Evolutionary conservation across 2,113 vertebrate genomes (phyloP).

Genomic region (Ploceus nigricollis): DNA sequence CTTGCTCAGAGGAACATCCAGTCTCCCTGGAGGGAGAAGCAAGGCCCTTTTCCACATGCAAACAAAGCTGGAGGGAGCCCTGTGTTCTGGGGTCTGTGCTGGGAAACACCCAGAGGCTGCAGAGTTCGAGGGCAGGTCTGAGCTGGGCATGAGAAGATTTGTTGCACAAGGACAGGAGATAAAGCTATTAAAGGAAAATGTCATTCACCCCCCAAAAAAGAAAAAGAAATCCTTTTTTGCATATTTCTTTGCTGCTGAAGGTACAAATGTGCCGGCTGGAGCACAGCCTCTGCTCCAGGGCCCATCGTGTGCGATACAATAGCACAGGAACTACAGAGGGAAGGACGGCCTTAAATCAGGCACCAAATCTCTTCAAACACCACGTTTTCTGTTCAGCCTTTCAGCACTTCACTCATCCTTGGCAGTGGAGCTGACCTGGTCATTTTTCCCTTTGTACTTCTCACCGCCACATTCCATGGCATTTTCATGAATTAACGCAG

Average conservation of each 20-base stretch:
- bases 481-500: conserved; percentile 57
- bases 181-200: neutral
- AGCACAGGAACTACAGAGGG: neutral
- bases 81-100: neutral
- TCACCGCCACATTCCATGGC: neutral
- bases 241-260: neutral
- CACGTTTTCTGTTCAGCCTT: conserved; percentile 1
- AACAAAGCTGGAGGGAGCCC: neutral
- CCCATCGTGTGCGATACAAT: neutral
- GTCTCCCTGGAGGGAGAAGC: neutral
- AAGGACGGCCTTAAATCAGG: neutral
- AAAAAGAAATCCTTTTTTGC: neutral
- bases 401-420: conserved; percentile 22
- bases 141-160: neutral
- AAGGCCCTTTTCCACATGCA: neutral
- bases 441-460: conserved; percentile 38
- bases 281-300: neutral
- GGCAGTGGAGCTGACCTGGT: conserved; percentile 44
- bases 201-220: too few relatives aligned
- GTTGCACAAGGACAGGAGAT: neutral
- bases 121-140: neutral
- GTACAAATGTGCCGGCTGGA: neutral
- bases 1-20: neutral
- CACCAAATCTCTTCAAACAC: conserved; percentile 37
- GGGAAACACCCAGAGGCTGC: neutral